These are phyloP conservation scores for Pseudococcus viburni DNA, from an alignment of 2,888 invertebrate genomes.

Conservation along the genomic window DNA sequence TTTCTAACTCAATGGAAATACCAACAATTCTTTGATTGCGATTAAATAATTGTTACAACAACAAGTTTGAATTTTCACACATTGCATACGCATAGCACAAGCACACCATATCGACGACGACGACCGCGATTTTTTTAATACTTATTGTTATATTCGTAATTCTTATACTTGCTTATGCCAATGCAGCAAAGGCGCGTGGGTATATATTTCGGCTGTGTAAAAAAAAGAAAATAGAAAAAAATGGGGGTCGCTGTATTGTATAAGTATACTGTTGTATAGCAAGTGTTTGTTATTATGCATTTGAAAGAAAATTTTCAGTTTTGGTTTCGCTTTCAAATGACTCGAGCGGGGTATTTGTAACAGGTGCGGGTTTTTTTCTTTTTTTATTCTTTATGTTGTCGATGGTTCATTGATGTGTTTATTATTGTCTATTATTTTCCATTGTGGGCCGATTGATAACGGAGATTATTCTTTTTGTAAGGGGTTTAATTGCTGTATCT, in stretches of 20 bases:
- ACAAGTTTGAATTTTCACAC: conserved; percentile 25
- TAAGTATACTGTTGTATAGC: not conserved
- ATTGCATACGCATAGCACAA: not conserved
- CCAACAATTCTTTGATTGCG: conserved; percentile 48
- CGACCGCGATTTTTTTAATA: conserved; percentile 8
- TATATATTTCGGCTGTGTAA: conserved; percentile 1
- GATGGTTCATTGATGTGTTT: conserved; percentile 14
- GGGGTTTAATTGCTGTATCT: not conserved
- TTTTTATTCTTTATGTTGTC: not conserved
- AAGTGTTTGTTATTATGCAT: conserved; percentile 14
- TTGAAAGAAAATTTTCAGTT: conserved; percentile 14
- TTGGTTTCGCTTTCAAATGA: conserved; percentile 14
- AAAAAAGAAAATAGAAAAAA: not conserved
- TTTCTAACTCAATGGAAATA: conserved; percentile 47
- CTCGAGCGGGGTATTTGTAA: not conserved
- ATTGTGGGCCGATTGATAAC: not conserved
- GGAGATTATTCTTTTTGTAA: not conserved
- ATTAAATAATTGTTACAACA: conserved; percentile 49
- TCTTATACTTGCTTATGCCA: not conserved
- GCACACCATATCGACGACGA: not conserved
- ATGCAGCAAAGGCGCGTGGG: not conserved
- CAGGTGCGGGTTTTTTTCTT: not conserved
- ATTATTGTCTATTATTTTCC: conserved; percentile 1
- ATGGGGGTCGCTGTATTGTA: conserved; percentile 14
- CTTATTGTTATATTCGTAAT: conserved; percentile 10